Conservation (phyloP, 2,888 invertebrate genomes). For the Crematogaster levior region DNA sequence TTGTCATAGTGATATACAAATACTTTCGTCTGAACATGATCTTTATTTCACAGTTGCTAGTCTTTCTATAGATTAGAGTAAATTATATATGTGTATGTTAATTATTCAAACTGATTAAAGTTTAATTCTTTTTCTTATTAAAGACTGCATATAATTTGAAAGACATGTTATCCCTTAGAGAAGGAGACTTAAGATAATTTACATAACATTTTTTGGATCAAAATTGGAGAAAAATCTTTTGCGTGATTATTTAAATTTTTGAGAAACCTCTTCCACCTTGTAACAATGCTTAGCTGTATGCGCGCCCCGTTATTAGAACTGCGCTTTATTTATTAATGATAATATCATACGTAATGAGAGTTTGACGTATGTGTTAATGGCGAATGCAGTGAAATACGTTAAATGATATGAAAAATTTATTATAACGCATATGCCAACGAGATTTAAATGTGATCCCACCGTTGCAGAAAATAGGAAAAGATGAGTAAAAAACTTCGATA, state of each 20-base stretch:
- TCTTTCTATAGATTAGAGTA: constrained; percentile 1
- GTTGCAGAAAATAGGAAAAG: background rate
- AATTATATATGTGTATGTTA: background rate
- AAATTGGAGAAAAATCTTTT: background rate
- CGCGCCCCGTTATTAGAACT: background rate
- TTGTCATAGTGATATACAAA: background rate
- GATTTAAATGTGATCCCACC: constrained; percentile 17
- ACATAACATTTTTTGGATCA: background rate
- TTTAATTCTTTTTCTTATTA: constrained; percentile 19
- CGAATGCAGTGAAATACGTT: constrained; percentile 5
- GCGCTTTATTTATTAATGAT: background rate
- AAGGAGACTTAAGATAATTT: background rate
- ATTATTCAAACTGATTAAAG: constrained; percentile 16
- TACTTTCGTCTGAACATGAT: background rate
- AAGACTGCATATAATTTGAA: constrained; percentile 19
- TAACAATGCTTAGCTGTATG: background rate
- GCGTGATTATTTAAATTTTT: background rate
- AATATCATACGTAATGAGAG: constrained; percentile 21
- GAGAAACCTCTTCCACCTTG: background rate
- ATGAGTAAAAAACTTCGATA: constrained; percentile 6
- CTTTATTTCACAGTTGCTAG: constrained; percentile 22
- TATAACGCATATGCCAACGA: background rate
- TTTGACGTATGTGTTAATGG: background rate
- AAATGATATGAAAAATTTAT: no score
- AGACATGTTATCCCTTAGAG: background rate